Percentiles rank a stretch among this genome's conserved stretches.
These are phyloP conservation scores for Galemys pyrenaicus DNA, from an alignment of 2,113 vertebrate genomes.

Conservation along the genomic window DNA sequence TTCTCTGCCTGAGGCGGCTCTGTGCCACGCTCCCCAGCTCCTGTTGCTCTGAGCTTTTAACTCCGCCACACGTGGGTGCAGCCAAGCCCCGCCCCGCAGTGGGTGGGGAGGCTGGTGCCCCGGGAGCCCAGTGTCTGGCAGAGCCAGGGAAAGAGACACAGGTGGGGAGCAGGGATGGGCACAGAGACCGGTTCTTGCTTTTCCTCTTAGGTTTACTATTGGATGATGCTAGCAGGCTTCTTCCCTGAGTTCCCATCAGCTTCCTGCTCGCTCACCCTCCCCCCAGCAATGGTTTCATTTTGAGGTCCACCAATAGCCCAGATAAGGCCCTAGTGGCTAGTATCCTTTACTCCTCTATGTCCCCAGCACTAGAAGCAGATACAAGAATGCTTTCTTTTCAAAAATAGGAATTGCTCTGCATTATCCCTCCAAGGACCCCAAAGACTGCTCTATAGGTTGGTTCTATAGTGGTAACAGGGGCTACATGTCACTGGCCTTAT, in stretches of 20 bases:
- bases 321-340: constrained; percentile 25
- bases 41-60: constrained; percentile 62
- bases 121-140: constrained; percentile 52
- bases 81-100: constrained; percentile 72
- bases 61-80: constrained; percentile 64
- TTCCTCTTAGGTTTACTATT: not conserved
- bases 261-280: not conserved
- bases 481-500: not conserved
- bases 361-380: not conserved
- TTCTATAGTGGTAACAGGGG: not conserved
- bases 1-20: constrained; percentile 34
- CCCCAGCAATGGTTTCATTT: not conserved
- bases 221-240: not conserved
- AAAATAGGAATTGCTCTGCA: not conserved
- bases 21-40: constrained; percentile 23
- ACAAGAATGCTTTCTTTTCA: not conserved
- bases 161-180: constrained; percentile 38
- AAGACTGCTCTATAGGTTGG: not conserved
- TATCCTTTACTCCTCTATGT: not conserved
- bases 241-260: not conserved
- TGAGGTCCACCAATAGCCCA: constrained; percentile 43
- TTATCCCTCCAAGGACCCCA: not conserved
- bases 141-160: constrained; percentile 57
- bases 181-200: not conserved
- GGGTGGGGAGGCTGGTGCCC: constrained; percentile 54